Conservation (phyloP, 2,113 vertebrate species). For the Trematocara unimaculatum region DNA sequence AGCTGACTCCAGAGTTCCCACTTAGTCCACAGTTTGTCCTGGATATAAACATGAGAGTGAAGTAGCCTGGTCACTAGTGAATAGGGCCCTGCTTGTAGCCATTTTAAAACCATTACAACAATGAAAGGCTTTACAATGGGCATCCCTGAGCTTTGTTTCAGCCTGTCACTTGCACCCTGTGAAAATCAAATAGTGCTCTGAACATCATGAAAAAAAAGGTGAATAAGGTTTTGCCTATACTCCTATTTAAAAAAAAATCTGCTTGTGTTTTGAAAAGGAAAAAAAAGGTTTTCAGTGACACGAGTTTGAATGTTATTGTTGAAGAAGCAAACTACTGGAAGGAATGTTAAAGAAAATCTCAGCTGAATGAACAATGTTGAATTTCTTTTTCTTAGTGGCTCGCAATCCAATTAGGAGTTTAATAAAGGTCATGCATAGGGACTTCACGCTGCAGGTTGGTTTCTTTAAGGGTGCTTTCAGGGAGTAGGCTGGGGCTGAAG, state of each 20-base stretch:
- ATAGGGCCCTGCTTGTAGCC: slow-evolving; percentile 82
- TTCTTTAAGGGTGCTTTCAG: slow-evolving; percentile 34
- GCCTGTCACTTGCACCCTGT: slow-evolving; percentile 79
- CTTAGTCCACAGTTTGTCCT: slow-evolving; percentile 75
- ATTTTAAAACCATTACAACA: slow-evolving; percentile 86
- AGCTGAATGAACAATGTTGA: slow-evolving; percentile 78
- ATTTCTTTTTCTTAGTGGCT: slow-evolving; percentile 72
- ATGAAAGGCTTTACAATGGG: slow-evolving; percentile 78
- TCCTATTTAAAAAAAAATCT: slow-evolving; percentile 70
- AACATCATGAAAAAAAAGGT: slow-evolving; percentile 10
- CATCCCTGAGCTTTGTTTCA: slow-evolving; percentile 78
- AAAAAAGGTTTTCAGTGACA: slow-evolving; percentile 55
- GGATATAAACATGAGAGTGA: slow-evolving; percentile 72
- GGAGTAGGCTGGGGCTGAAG: slow-evolving; percentile 13
- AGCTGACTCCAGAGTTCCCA: slow-evolving; percentile 75
- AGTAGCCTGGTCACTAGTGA: slow-evolving; percentile 75
- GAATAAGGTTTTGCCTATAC: slow-evolving; percentile 74
- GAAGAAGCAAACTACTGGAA: slow-evolving; percentile 57
- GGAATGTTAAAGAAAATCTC: slow-evolving; percentile 67
- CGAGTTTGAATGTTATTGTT: slow-evolving; percentile 66
- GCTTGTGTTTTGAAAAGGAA: slow-evolving; percentile 61
- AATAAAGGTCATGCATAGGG: slow-evolving; percentile 89
- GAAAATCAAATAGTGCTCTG: slow-evolving; percentile 81
- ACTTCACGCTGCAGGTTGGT: slow-evolving; percentile 82
- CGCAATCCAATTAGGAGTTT: slow-evolving; percentile 94